A percentile compares a stretch with the other conserved stretches of the same genome.
Conservation (phyloP, 2,113 vertebrate genomes). For the Deroptyus accipitrinus region DNA sequence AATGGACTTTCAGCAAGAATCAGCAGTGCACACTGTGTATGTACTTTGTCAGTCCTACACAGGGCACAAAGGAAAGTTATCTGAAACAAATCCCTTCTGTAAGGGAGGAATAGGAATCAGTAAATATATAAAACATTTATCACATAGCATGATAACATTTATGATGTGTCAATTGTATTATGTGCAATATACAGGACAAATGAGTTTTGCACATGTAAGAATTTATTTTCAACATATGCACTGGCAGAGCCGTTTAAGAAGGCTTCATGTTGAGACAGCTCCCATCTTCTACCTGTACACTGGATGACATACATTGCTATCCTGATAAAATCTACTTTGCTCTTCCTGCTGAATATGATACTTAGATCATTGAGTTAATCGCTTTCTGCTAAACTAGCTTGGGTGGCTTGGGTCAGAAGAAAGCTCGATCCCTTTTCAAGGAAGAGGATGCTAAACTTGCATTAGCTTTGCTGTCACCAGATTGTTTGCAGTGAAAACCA, state of each 20-base stretch:
- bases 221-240: neutral
- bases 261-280: neutral
- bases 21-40: neutral
- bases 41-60: conserved; percentile 10
- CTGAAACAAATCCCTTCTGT: conserved; percentile 47
- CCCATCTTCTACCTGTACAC: neutral
- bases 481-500: neutral
- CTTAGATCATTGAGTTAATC: neutral
- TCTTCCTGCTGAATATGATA: neutral
- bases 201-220: neutral
- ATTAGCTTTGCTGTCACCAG: neutral
- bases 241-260: neutral
- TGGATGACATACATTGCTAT: neutral
- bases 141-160: neutral
- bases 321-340: neutral
- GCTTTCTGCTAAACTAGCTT: neutral
- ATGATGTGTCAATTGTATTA: neutral
- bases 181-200: conserved; percentile 41
- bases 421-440: neutral
- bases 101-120: conserved; percentile 43
- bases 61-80: conserved; percentile 46
- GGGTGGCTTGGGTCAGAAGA: neutral
- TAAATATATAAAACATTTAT: conserved; percentile 27
- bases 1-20: conserved; percentile 60
- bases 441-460: neutral